Conservation (phyloP, 2,888 invertebrate genomes). For the Baccha elongata region DNA sequence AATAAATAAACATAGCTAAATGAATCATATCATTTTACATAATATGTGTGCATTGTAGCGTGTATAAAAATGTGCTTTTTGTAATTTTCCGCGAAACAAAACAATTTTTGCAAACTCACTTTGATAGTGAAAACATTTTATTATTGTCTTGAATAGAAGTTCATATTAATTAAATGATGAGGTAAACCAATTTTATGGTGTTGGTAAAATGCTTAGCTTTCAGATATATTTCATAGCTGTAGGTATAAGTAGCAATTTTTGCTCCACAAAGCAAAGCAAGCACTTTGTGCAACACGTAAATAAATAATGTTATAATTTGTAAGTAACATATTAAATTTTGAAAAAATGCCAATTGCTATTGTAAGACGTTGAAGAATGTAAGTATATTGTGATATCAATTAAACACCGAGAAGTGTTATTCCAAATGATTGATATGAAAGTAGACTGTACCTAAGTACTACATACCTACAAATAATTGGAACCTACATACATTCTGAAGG, state of each 20-base stretch:
- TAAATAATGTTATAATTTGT: too few relatives aligned
- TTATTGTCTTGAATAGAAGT: not conserved
- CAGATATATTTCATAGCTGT: not conserved
- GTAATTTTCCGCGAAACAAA: conserved; percentile 1
- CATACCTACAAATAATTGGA: too few relatives aligned
- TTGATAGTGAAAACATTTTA: conserved; percentile 1
- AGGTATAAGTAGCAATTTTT: not conserved
- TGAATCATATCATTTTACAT: conserved; percentile 12
- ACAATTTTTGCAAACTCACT: conserved; percentile 28
- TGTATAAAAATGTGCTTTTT: not conserved
- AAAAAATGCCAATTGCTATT: too few relatives aligned
- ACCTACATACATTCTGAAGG: too few relatives aligned
- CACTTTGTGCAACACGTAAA: not conserved
- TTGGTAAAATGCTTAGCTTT: conserved; percentile 10
- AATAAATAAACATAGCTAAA: not conserved
- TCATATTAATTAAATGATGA: conserved; percentile 9
- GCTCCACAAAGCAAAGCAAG: not conserved
- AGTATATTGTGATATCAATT: too few relatives aligned
- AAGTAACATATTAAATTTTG: too few relatives aligned
- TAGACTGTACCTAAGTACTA: too few relatives aligned
- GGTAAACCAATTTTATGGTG: not conserved
- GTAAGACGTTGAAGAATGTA: too few relatives aligned
- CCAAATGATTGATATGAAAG: too few relatives aligned
- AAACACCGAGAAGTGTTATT: too few relatives aligned
- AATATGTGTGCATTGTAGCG: not conserved